Conservation (phyloP, 37 sponge, comb jelly and placozoan genomes). For the Haliclona indistincta region DNA sequence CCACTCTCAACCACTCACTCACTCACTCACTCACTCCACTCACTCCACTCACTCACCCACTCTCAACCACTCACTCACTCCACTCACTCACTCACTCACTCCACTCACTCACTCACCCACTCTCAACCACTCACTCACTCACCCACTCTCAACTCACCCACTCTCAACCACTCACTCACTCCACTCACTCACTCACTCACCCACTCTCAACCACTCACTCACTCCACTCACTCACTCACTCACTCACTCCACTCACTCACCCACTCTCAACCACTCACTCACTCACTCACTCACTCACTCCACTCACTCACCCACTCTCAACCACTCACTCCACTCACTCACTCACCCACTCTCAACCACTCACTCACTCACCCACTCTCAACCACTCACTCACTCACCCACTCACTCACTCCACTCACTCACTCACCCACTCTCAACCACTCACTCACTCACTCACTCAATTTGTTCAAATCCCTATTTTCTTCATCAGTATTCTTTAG, state of each 20-base stretch:
- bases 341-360: constrained; percentile 13
- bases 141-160: no score
- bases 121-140: constrained; percentile 12
- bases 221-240: constrained; percentile 6
- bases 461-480: constrained; percentile 1
- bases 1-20: constrained; percentile 5
- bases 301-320: not conserved
- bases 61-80: not conserved
- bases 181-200: constrained; percentile 14
- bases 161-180: constrained; percentile 9
- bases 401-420: constrained; percentile 16
- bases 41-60: constrained; percentile 2
- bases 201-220: constrained; percentile 11
- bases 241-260: constrained; percentile 14
- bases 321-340: constrained; percentile 11
- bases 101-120: constrained; percentile 6
- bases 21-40: constrained; percentile 7
- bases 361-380: constrained; percentile 13
- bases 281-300: not conserved
- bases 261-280: constrained; percentile 17
- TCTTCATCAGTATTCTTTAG: constrained; percentile 76
- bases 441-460: constrained; percentile 10
- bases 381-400: constrained; percentile 5
- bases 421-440: constrained; percentile 10
- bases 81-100: constrained; percentile 9